Percentiles rank a stretch among this genome's conserved stretches.
Conservation (phyloP, 1,140 invertebrate genomes). For the Drosophila simulans region DNA sequence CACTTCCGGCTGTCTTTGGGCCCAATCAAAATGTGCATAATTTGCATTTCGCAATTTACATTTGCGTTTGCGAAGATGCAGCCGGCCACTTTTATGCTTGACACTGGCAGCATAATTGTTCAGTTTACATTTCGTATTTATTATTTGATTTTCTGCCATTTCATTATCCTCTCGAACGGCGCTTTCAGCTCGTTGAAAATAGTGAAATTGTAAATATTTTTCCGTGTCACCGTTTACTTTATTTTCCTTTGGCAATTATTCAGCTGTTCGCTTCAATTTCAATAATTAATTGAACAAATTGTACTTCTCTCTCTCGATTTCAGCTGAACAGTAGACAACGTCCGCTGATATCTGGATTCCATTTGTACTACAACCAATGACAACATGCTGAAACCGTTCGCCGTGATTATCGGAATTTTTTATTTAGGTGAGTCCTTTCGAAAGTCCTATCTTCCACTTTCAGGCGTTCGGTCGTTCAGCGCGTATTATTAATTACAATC, state of each 20-base stretch:
- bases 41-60: conserved; percentile 33
- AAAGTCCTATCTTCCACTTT: conserved; percentile 7
- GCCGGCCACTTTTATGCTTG: conserved; percentile 21
- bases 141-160: conserved; percentile 32
- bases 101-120: conserved; percentile 15
- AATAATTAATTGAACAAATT: conserved; percentile 63
- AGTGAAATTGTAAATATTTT: conserved; percentile 41
- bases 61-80: conserved; percentile 41
- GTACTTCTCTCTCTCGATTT: conserved; percentile 28
- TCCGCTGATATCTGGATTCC: conserved; percentile 46
- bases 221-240: conserved; percentile 11
- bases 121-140: conserved; percentile 37
- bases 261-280: conserved; percentile 49
- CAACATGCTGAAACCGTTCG: conserved; percentile 74
- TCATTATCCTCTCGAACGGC: conserved; percentile 13
- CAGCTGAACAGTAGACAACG: conserved; percentile 54
- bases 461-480: not conserved
- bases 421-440: conserved; percentile 69
- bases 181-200: not conserved
- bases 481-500: conserved; percentile 57
- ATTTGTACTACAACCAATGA: conserved; percentile 62
- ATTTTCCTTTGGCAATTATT: conserved; percentile 47
- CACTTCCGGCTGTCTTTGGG: conserved; percentile 24
- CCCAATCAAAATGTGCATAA: conserved; percentile 63
- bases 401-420: conserved; percentile 76